Evolutionary conservation across 1,140 invertebrate species (phyloP).

Genomic region (Diprion similis): DNA sequence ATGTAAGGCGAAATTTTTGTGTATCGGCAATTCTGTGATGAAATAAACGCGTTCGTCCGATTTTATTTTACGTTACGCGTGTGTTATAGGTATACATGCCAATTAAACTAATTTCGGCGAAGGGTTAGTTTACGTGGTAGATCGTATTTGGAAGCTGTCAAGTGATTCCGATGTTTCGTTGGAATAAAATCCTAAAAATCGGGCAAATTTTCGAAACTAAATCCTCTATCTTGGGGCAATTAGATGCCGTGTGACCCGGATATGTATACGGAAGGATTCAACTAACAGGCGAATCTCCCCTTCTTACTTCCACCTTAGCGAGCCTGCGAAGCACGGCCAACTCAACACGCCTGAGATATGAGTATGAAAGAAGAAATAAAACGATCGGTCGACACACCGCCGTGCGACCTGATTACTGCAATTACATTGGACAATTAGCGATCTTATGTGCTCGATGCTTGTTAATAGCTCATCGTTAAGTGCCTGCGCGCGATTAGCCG

Average conservation of each 20-base stretch:
- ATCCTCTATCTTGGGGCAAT: background rate
- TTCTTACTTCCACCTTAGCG: background rate
- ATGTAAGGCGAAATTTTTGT: no score
- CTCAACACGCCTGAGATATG: background rate
- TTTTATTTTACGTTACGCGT: no score
- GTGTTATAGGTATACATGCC: no score
- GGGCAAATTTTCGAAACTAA: no score
- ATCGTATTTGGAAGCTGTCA: no score
- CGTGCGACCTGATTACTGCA: background rate
- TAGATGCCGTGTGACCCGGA: background rate
- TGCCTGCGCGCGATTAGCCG: conserved; percentile 1
- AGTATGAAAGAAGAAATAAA: background rate
- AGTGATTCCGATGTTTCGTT: no score
- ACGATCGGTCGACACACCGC: background rate
- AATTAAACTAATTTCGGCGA: no score
- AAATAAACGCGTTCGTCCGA: no score
- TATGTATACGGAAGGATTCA: background rate
- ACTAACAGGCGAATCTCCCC: background rate
- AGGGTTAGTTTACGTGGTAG: no score
- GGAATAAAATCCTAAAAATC: no score
- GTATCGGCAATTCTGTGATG: no score
- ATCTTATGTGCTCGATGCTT: background rate
- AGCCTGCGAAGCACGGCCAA: background rate
- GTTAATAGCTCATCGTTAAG: conserved; percentile 7
- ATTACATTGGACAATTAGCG: background rate